Conservation (phyloP, 2,888 invertebrate genomes). For the Choristoneura rosaceana region DNA sequence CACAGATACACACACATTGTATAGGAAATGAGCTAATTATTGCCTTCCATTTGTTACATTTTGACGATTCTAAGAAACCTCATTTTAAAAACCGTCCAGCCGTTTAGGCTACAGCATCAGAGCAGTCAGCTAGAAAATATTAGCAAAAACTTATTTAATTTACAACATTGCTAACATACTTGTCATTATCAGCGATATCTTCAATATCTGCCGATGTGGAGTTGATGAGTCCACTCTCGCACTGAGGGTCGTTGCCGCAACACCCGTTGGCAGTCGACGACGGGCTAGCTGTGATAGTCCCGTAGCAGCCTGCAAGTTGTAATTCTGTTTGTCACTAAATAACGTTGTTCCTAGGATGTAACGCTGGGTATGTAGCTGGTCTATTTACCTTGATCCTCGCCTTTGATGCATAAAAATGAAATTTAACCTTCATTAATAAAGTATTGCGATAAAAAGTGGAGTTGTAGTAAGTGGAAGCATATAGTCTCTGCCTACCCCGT, state of each 20-base stretch:
- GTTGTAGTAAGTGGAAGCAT: too few species aligned
- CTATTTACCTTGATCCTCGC: slow-evolving; percentile 54
- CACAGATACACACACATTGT: too few species aligned
- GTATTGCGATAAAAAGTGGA: background rate
- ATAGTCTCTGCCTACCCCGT: too few species aligned
- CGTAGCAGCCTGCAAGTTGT: slow-evolving; percentile 73
- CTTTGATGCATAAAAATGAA: slow-evolving; percentile 38
- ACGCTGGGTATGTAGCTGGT: background rate
- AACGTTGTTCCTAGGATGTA: background rate
- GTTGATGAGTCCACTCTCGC: slow-evolving; percentile 60
- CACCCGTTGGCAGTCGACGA: slow-evolving; percentile 70
- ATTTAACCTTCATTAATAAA: background rate
- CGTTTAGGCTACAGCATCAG: too few species aligned
- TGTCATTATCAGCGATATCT: slow-evolving; percentile 75
- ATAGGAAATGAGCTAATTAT: too few species aligned
- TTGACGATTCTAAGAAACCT: too few species aligned
- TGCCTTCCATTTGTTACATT: too few species aligned
- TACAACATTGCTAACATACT: slow-evolving; percentile 53
- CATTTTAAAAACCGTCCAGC: too few species aligned
- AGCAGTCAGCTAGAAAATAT: too few species aligned
- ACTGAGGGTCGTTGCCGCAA: slow-evolving; percentile 72
- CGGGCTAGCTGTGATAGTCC: slow-evolving; percentile 72
- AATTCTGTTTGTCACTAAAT: slow-evolving; percentile 29
- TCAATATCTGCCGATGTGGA: slow-evolving; percentile 84
- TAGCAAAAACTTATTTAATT: too few species aligned